A percentile compares a stretch with the other conserved stretches of the same genome.
Conservation (phyloP, 2,113 vertebrate species). For the Myocastor coypus region DNA sequence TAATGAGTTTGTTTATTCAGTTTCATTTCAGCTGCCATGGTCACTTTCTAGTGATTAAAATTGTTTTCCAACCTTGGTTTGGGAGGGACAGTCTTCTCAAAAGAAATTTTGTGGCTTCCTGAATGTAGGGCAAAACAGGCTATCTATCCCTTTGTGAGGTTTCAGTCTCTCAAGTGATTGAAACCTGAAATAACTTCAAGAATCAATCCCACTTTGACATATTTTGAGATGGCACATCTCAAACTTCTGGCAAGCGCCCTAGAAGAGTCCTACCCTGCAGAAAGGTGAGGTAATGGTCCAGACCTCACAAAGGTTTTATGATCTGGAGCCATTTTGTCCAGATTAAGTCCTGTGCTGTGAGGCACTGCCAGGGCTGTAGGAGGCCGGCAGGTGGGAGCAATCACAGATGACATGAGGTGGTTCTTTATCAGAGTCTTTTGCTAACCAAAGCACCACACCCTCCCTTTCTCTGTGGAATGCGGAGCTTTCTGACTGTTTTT, state of each 20-base stretch:
- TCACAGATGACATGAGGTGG: background rate
- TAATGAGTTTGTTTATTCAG: background rate
- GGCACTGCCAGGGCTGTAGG: background rate
- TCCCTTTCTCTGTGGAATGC: background rate
- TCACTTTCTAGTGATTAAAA: background rate
- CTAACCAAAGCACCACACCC: background rate
- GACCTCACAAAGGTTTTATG: background rate
- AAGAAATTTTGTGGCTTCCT: background rate
- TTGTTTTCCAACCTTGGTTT: background rate
- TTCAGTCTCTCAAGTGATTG: background rate
- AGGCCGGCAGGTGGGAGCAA: background rate
- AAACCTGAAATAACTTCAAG: background rate
- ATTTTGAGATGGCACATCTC: background rate
- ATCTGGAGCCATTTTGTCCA: conserved; percentile 29
- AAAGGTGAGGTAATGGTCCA: conserved; percentile 1
- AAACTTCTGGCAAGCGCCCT: background rate
- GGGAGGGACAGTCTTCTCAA: background rate
- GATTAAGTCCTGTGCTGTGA: background rate
- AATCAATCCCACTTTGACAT: background rate
- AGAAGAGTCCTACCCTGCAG: conserved; percentile 18
- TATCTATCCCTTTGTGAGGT: background rate
- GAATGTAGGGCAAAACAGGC: background rate
- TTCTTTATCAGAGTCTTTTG: background rate
- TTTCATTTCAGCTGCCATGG: background rate
- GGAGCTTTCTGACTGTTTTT: conserved; percentile 22